Evolutionary conservation across 2,888 invertebrate species (phyloP).

Genomic region (Lasioglossum leucozonium): DNA sequence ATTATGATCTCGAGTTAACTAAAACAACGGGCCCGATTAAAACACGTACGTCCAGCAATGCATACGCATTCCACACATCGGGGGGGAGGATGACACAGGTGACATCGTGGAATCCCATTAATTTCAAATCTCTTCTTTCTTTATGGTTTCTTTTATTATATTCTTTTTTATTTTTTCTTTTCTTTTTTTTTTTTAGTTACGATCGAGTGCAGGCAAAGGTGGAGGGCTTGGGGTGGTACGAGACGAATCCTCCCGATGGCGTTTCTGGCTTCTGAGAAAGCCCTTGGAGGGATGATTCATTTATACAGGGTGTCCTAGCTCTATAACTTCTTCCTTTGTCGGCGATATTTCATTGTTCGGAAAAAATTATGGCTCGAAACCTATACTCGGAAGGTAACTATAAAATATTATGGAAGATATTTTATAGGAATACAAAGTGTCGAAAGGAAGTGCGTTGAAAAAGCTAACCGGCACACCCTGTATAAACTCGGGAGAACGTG

Average conservation of each 20-base stretch:
- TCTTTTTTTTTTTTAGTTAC: conserved; percentile 46
- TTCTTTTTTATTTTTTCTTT: conserved; percentile 7
- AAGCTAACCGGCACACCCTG: background rate
- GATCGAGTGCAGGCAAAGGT: conserved; percentile 68
- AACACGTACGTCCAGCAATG: conserved; percentile 39
- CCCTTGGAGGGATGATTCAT: conserved; percentile 38
- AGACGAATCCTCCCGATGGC: conserved; percentile 66
- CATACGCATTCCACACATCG: conserved; percentile 58
- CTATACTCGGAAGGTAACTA: background rate
- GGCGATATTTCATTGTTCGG: background rate
- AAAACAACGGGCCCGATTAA: conserved; percentile 35
- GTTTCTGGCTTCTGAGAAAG: conserved; percentile 74
- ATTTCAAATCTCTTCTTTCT: background rate
- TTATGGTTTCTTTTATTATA: conserved; percentile 11
- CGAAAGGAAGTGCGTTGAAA: background rate
- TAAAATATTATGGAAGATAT: conserved; percentile 6
- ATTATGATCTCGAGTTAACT: conserved; percentile 53
- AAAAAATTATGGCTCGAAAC: background rate
- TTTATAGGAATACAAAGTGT: background rate
- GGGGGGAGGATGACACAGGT: conserved; percentile 37
- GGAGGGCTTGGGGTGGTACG: conserved; percentile 55
- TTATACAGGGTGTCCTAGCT: conserved; percentile 2
- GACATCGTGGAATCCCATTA: conserved; percentile 31
- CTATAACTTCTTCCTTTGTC: background rate
- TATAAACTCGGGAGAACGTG: conserved; percentile 8